Evolutionary conservation across 2,797 vertebrate species (phyloP), one percentile per base, ranked within the genome.

Genomic region (Alcedo atthis): DNA sequence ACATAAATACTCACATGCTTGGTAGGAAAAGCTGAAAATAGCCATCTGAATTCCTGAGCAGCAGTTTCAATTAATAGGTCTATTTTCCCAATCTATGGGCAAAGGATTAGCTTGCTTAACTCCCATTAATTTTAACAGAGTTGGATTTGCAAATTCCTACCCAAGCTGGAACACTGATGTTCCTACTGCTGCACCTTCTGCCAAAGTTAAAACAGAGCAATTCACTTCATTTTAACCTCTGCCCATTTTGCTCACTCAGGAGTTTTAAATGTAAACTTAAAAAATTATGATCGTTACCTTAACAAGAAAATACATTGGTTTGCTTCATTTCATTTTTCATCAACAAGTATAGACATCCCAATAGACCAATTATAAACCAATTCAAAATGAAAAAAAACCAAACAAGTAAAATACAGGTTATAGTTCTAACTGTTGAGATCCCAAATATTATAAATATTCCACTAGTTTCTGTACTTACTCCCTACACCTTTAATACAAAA

Each of bases 41-140:
- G 84, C 64, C 45, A 28, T 75, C 6, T 62, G 46, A 95, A 77
- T 54, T 58, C 80, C 85, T 91, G 83, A 93, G 69, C 75, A 86
- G 87, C 81, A 74, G 49, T 67, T 95, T 89, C 81, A 91, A 90
- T 90, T 87, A 93, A 89, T 16, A 82, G 62, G 66, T 87, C 78
- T 66, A 58, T 90, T 96, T 93, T 92, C 66, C 69, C 59, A 69
- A 59, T 35, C 71, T 53, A 45, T 7, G 28, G 64, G 78, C 75
- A 93, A 21, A 70, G 19, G 69, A 89, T 93, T 92, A 92, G 81
- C 92, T 92, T 70, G 46, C 57, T 80, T 89, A 85, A 87, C 63
- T 63, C 55, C 74, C 62, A 81, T 85, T 89, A 85, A 67, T 5
- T 53, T 53, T 85, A 94, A 81, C 40, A 25, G 73, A 63, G 42